Percentiles rank a stretch among this genome's conserved stretches.
Evolutionary conservation across 2,113 vertebrate species (phyloP).

Genomic region (Ophthalmolycus amberensis): DNA sequence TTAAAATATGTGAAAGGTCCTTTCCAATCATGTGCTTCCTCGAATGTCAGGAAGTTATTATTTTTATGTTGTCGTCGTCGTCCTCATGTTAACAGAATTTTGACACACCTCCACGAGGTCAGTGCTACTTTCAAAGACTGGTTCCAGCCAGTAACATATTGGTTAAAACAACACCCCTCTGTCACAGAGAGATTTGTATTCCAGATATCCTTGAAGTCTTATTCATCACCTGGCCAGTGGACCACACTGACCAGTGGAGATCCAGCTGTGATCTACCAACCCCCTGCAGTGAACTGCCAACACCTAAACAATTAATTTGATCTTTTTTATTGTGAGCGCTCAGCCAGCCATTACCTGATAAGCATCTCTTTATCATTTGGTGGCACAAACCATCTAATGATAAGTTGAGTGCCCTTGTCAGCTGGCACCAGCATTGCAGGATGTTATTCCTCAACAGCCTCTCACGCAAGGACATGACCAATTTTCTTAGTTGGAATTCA

Average conservation of each 20-base stretch:
- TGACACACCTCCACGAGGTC: conserved; percentile 16
- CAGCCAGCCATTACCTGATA: not conserved
- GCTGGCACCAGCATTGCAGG: not conserved
- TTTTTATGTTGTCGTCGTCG: not conserved
- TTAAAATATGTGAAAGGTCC: not conserved
- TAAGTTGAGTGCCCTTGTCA: not conserved
- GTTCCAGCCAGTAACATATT: not conserved
- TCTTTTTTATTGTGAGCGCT: conserved; percentile 22
- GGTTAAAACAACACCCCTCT: not conserved
- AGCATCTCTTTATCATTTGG: conserved; percentile 3
- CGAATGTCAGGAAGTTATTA: not conserved
- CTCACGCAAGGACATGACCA: not conserved
- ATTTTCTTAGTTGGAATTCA: not conserved
- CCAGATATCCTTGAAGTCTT: not conserved
- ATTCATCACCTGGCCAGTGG: conserved; percentile 6
- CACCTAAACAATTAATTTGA: conserved; percentile 21
- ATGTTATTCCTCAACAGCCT: not conserved
- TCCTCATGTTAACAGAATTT: not conserved
- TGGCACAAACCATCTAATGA: conserved; percentile 1
- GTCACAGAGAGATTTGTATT: conserved; percentile 13
- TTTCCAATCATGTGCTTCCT: not conserved
- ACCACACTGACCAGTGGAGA: not conserved
- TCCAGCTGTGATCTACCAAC: conserved; percentile 13
- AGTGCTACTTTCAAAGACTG: conserved; percentile 19
- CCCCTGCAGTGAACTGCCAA: conserved; percentile 3